A percentile compares a stretch with the other conserved stretches of the same genome.
Conservation (phyloP, 1,140 invertebrate genomes). For the Cecropterus lyciades region DNA sequence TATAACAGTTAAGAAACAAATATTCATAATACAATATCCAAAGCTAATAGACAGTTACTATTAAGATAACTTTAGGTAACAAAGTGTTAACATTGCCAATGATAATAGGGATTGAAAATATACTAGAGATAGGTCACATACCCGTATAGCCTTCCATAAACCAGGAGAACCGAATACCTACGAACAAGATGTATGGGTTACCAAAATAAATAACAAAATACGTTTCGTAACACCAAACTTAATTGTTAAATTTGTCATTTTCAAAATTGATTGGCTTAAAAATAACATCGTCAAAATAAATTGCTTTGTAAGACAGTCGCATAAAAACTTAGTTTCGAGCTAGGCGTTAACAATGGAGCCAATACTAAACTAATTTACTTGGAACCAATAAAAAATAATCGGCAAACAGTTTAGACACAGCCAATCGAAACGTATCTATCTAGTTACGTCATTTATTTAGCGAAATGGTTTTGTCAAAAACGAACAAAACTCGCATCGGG, state of each 20-base stretch:
- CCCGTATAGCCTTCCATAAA: not conserved
- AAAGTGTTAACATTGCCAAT: too few relatives aligned
- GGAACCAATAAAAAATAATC: constrained; percentile 31
- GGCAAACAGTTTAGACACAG: constrained; percentile 29
- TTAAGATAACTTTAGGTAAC: too few relatives aligned
- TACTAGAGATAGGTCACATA: too few relatives aligned
- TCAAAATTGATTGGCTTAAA: constrained; percentile 25
- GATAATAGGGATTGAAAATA: too few relatives aligned
- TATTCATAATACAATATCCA: too few relatives aligned
- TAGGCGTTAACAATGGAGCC: constrained; percentile 26
- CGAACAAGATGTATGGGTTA: not conserved
- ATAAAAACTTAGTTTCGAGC: constrained; percentile 30
- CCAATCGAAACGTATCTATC: constrained; percentile 23
- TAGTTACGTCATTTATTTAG: constrained; percentile 23
- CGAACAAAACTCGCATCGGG: constrained; percentile 13
- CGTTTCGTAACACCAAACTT: constrained; percentile 13
- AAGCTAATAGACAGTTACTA: too few relatives aligned
- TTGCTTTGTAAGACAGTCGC: constrained; percentile 27
- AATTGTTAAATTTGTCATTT: constrained; percentile 34
- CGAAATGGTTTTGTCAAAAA: constrained; percentile 24
- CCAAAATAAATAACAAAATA: constrained; percentile 2
- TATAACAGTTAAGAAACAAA: too few relatives aligned
- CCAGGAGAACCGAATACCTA: not conserved
- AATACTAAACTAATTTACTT: constrained; percentile 34
- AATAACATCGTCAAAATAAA: constrained; percentile 36